Base-by-base conservation (phyloP, 2,888 invertebrate species). In the Cephus sareptanus region DNA sequence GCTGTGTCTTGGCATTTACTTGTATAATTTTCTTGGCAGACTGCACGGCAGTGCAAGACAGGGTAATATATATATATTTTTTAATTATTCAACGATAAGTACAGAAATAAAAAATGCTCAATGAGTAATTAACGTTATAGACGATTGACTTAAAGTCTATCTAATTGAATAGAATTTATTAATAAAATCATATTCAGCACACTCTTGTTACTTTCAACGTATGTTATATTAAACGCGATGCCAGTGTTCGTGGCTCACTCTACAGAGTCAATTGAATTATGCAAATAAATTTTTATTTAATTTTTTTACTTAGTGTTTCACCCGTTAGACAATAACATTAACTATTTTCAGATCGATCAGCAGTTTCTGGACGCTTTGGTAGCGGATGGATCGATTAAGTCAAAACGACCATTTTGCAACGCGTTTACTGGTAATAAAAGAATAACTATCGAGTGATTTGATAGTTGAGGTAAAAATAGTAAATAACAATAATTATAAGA, bases 401-500 rank as follows among this genome's bases (percentile, higher is more conserved):
- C 85, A 87, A 97, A 97, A 87, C 93, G 97, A 87, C 97, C 97
- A 0, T 97, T 97, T 91, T 97, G 97, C 92, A 97, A 97, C 87
- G 97, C 97, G 0, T 97, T 97, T 85, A 97, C 97, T 85, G 97
- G 97, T 97, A 92, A 89, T 88, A n/a, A 33, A 15, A 56, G 15
- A 9, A 56, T 56, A 56, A 40, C 15, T 40, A 40, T 40, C 40
- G 40, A 56, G 56, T 9, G 23, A 56, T 56, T 23, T 56, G 56
- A 56, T 23, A 56, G 56, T 56, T 2, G 56, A 56, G 15, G 40
- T 15, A 15, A 15, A 40, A 40, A 15, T 40, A 4, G 15, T 40
- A 40, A 40, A 40, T 40, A 40, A 15, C 13, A 15, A 40, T 40
- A 40, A 40, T 40, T 40, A 40, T 40, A 15, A 40, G 40, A 15